Conservation (phyloP, 2,797 vertebrate genomes). For the Sebastolobus altivelis region DNA sequence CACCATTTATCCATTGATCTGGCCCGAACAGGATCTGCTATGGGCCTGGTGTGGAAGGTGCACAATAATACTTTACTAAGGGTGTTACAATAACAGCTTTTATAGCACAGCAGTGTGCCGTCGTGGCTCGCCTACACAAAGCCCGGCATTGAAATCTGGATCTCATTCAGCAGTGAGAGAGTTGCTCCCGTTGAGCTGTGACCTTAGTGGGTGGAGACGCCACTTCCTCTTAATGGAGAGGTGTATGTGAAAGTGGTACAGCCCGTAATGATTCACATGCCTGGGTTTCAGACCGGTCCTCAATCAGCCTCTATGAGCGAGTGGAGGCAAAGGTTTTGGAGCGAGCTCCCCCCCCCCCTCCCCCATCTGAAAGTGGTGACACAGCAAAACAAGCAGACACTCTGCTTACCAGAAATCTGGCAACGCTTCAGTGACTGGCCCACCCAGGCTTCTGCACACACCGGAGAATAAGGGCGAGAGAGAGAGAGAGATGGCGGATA, state of each 20-base stretch:
- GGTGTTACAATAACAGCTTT: constrained; percentile 79
- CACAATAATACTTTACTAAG: constrained; percentile 73
- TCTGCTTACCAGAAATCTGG: constrained; percentile 80
- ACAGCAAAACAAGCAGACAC: constrained; percentile 80
- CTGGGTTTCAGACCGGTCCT: constrained; percentile 41
- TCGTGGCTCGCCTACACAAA: constrained; percentile 68
- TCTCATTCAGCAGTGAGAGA: constrained; percentile 68
- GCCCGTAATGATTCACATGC: constrained; percentile 63
- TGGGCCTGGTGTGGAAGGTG: constrained; percentile 54
- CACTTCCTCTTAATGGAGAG: constrained; percentile 71
- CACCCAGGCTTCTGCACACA: constrained; percentile 73
- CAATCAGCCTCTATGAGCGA: constrained; percentile 44
- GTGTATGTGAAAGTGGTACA: constrained; percentile 40
- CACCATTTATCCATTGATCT: constrained; percentile 74
- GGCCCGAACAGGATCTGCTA: constrained; percentile 38
- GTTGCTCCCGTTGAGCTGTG: constrained; percentile 65
- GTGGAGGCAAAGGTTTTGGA: constrained; percentile 35
- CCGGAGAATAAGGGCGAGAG: constrained; percentile 38
- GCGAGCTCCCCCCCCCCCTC: background rate
- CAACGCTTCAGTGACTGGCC: constrained; percentile 74
- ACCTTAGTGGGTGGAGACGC: constrained; percentile 76
- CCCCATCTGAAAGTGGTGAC: constrained; percentile 71
- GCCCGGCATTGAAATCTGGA: constrained; percentile 75
- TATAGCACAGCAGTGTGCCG: constrained; percentile 61
- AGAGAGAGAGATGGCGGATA: constrained; percentile 11